Percentiles rank a stretch among this genome's conserved stretches.
phyloP scores from a whole-genome alignment of 2,113 vertebrate genomes.

The Xerus inauris region DNA sequence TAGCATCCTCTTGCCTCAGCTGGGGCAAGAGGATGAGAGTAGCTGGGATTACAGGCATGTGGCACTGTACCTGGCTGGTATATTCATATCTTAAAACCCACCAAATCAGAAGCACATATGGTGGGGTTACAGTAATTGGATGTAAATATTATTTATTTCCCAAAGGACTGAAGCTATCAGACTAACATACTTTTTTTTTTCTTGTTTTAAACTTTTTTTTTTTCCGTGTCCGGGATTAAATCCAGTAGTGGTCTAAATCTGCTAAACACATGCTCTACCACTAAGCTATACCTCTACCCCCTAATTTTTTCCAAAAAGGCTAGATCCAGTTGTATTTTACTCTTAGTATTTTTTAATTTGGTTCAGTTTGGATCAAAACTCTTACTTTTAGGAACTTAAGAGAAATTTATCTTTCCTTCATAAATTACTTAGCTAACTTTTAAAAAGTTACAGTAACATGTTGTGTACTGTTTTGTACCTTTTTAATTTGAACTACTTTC shows the following conservation, averaged over 20 bases:
- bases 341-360: constrained; percentile 36
- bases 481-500: constrained; percentile 13
- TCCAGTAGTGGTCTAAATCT: not conserved
- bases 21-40: no score
- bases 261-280: no score
- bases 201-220: not conserved
- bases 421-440: constrained; percentile 35
- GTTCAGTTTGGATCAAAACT: constrained; percentile 17
- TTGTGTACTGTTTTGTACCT: not conserved
- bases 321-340: not conserved
- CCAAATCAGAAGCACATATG: not conserved
- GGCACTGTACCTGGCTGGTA: not conserved
- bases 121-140: not conserved
- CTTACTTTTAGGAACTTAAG: not conserved
- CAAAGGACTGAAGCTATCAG: not conserved
- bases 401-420: constrained; percentile 40
- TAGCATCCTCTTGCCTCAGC: not conserved
- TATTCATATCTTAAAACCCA: not conserved
- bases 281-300: not conserved
- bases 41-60: not conserved
- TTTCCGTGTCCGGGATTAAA: not conserved
- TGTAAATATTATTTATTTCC: not conserved
- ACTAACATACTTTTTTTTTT: not conserved
- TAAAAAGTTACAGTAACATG: not conserved
- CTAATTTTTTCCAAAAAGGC: constrained; percentile 26